Evolutionary conservation across 2,113 vertebrate genomes (phyloP), one percentile per base, ranked within the genome.

Genomic region (Rhinolophus ferrumequinum): DNA sequence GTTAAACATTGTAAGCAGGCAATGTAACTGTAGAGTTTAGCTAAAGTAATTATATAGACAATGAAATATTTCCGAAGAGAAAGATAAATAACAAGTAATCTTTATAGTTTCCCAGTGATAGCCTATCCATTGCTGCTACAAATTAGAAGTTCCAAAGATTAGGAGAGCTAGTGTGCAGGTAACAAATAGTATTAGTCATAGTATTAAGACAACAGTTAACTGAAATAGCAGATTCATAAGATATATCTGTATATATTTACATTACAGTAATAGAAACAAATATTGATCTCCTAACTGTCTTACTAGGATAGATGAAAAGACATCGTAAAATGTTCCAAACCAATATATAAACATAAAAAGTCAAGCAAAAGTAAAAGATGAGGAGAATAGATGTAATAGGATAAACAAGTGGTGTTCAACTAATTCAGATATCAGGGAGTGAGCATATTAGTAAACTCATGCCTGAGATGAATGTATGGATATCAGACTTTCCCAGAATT

Each of bases 21-120:
- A 88, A 69, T 96, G 95, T 96, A 95, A 95, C 94, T 97, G 60
- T 72, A 97, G 97, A 96, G 81, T 98, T 98, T 97, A 97, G 96
- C 67, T 28, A 44, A 19, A 97, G 96, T 98, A 98, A 98, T 98
- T 98, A 94, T 84, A 76, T 97, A 98, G 98, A 96, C 84, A 97
- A 97, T 93, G 95, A 96, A 98, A 96, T 98, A 97, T 97, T 97
- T 98, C 97, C 98, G 92, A 96, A 98, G 97, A 95, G 94, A 98
- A 95, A 98, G 98, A 98, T 98, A 98, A 98, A 98, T 98, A 98
- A 96, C 96, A 94, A 98, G 96, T 98, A 99, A 98, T 98, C 98
- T 98, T 98, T 96, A 92, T 98, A 98, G 98, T 98, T 98, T 98
- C 96, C 98, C 93, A 97, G 97, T 98, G 98, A 99, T 98, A 98